These are phyloP conservation scores for Streptopelia turtur DNA, from an alignment of 2,797 vertebrate species.

Conservation along the genomic window DNA sequence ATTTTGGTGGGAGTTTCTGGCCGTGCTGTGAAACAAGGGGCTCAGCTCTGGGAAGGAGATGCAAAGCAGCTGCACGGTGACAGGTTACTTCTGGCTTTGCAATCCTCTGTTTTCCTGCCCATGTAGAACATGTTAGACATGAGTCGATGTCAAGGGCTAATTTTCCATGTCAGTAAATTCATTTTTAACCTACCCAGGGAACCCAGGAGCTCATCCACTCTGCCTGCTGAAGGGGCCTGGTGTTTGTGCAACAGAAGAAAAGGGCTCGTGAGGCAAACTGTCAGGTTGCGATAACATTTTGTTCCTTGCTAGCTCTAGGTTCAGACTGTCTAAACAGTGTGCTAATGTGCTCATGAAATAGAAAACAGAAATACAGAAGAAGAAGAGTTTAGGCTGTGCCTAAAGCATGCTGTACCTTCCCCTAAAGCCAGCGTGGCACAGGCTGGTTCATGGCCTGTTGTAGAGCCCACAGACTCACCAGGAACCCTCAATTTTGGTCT, in stretches of 20 bases:
- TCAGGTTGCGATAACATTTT: background rate
- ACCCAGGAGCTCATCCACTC: background rate
- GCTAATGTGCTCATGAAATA: background rate
- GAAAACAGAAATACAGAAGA: background rate
- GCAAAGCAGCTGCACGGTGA: background rate
- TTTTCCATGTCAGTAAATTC: background rate
- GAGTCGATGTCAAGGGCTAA: background rate
- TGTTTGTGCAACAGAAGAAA: accelerated
- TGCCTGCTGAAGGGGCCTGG: accelerated
- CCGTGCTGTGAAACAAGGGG: background rate
- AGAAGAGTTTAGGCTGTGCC: background rate
- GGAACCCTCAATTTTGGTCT: background rate
- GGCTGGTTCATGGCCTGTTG: background rate
- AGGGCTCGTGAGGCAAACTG: accelerated
- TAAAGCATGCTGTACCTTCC: accelerated
- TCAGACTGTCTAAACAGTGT: background rate
- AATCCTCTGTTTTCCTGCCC: background rate
- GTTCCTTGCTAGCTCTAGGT: background rate
- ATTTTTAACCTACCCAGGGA: background rate
- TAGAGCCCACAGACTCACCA: background rate
- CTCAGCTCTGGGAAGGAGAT: background rate
- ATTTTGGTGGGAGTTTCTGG: background rate
- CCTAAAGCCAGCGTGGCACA: background rate
- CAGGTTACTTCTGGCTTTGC: background rate
- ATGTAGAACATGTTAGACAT: background rate